These are phyloP conservation scores for Oxyruncus cristatus DNA, from an alignment of 2,113 vertebrate species.

Conservation along the genomic window DNA sequence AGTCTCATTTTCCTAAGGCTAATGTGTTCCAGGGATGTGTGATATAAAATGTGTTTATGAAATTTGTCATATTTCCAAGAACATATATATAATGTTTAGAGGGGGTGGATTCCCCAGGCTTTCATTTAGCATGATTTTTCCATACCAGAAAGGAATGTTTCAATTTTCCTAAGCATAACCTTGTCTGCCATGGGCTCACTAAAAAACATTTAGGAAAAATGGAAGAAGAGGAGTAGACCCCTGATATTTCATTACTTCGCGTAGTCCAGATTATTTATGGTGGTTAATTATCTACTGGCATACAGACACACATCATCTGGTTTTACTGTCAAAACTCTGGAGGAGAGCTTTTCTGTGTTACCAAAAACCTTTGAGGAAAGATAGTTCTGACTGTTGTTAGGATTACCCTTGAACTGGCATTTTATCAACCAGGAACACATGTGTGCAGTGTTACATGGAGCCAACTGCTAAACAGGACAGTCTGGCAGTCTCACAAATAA, in stretches of 20 bases:
- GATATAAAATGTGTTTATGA: conserved; percentile 40
- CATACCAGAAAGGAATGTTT: conserved; percentile 34
- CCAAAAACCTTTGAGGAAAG: not conserved
- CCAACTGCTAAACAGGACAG: not conserved
- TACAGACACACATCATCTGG: not conserved
- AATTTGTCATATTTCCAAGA: conserved; percentile 52
- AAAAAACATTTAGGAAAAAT: not conserved
- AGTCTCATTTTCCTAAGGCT: conserved; percentile 17
- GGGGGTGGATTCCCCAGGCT: conserved; percentile 41
- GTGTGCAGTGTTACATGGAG: not conserved
- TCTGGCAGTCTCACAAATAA: not conserved
- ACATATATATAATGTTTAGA: conserved; percentile 24
- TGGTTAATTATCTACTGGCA: not conserved
- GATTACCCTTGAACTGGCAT: not conserved
- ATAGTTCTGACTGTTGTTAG: not conserved
- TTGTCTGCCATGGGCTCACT: not conserved
- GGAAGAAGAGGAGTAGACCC: not conserved
- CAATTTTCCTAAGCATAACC: not conserved
- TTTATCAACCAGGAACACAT: not conserved
- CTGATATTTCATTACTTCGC: not conserved
- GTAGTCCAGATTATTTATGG: not conserved
- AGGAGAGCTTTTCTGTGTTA: not conserved
- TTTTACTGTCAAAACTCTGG: not conserved
- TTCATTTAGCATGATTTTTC: conserved; percentile 48
- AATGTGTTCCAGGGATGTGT: conserved; percentile 21